Evolutionary conservation across 2,888 invertebrate species (phyloP), one percentile per base, ranked within the genome.

Genomic region (Antheraea assamensis): DNA sequence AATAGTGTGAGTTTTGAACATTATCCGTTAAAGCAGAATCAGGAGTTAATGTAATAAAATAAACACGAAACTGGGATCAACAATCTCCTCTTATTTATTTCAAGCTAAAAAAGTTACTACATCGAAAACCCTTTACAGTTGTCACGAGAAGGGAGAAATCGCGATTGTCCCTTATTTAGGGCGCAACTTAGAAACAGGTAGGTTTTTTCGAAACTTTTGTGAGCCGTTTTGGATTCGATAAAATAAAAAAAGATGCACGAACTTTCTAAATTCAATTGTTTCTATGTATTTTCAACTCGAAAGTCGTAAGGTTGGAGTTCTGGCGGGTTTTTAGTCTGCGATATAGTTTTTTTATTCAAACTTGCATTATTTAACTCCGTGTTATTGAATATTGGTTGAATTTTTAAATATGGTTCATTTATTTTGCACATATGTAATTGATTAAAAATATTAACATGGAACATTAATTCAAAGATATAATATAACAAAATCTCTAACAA

Each of bases 121-220:
- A 87, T 81, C 77, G 85, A 85, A 87, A 88, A 86, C 87, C 88
- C 88, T 89, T 83, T 85, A 82, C 84, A 83, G 84, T 84, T 84
- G 78, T 78, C 79, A 81, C 78, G 78, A 75, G 15, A 76, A 83
- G 82, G 84, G 82, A 74, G 76, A 73, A 76, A 71, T 73, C 58
- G 76, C 75, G 74, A 78, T 77, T 77, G 77, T 78, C 84, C 85
- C 83, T 83, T 85, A 85, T 82, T 87, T 85, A 84, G 88, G 86
- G 88, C 75, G 87, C 85, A 85, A 86, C 87, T 87, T 85, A 82
- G 87, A 84, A 83, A 88, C 85, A 81, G 78, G 83, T 81, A 78
- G 83, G 76, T 80, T 77, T 79, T 73, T 78, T 73, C 42, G 75
- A 79, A 83, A 84, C 79, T 84, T 64, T 81, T 75, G 21, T 71